Conservation (phyloP, 2,797 vertebrate species). For the Sebastes kiyomatsui region DNA sequence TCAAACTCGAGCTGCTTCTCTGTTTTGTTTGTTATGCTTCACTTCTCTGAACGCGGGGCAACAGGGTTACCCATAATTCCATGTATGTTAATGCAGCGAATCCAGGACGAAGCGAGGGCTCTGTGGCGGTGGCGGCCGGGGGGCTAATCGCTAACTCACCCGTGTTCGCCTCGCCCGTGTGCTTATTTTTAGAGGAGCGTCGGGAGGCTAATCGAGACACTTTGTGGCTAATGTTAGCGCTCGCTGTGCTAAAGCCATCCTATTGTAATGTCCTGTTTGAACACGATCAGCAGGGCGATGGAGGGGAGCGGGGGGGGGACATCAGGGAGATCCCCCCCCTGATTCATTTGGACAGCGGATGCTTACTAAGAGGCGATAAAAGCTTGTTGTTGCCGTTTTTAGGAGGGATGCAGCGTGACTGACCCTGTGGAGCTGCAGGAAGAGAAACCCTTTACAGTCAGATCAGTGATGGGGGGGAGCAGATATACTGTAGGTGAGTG, state of each 20-base stretch:
- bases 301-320: background rate
- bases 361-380: slow-evolving; percentile 48
- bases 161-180: slow-evolving; percentile 52
- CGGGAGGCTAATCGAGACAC: slow-evolving; percentile 53
- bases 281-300: slow-evolving; percentile 6
- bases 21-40: slow-evolving; percentile 32
- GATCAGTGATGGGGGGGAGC: background rate
- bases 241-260: slow-evolving; percentile 29
- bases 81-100: slow-evolving; percentile 53
- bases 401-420: background rate
- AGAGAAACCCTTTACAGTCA: slow-evolving; percentile 17
- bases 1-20: slow-evolving; percentile 40
- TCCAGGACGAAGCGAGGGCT: slow-evolving; percentile 38
- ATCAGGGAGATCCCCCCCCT: slow-evolving; percentile 15
- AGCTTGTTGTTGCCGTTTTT: slow-evolving; percentile 44
- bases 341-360: slow-evolving; percentile 45
- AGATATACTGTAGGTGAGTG: slow-evolving; percentile 21
- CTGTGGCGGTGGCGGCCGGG: slow-evolving; percentile 39
- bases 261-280: slow-evolving; percentile 24
- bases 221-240: slow-evolving; percentile 62
- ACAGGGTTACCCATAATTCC: slow-evolving; percentile 58
- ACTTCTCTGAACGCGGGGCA: slow-evolving; percentile 23
- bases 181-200: slow-evolving; percentile 74
- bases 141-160: slow-evolving; percentile 69
- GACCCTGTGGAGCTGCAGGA: slow-evolving; percentile 17